Percentiles rank a stretch among this genome's conserved stretches.
Conservation (phyloP, 2,113 vertebrate species). For the Rhipidura dahli region DNA sequence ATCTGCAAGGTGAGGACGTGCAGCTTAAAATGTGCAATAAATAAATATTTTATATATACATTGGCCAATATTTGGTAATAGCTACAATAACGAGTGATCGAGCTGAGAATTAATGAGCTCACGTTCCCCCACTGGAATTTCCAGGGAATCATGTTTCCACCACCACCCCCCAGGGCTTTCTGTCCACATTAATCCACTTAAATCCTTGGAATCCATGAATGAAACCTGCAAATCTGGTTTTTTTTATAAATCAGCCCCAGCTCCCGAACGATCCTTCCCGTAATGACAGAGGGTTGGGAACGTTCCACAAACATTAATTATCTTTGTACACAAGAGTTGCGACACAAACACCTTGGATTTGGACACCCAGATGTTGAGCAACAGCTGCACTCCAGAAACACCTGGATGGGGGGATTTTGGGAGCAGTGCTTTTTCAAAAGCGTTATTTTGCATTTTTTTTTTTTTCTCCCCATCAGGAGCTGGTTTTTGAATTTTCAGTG, state of each 20-base stretch:
- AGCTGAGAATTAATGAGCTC: neutral
- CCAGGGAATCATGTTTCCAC: neutral
- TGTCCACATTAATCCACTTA: neutral
- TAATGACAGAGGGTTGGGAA: neutral
- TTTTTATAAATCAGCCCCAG: neutral
- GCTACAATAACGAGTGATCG: neutral
- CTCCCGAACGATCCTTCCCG: neutral
- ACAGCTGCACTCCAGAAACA: neutral
- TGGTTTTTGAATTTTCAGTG: neutral
- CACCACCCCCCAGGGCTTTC: neutral
- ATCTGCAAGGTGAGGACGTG: rapidly evolving
- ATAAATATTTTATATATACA: too few relatives aligned
- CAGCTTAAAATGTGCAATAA: neutral
- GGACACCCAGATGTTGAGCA: neutral
- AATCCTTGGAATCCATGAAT: neutral
- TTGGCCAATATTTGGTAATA: neutral
- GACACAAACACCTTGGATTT: neutral
- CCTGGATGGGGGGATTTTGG: rapidly evolving
- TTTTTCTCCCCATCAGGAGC: neutral
- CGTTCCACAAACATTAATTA: neutral
- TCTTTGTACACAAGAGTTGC: neutral
- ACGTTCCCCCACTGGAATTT: neutral
- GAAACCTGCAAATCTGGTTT: neutral
- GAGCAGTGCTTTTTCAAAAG: neutral
- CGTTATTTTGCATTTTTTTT: neutral